A percentile compares a stretch with the other conserved stretches of the same genome.
phyloP scores from a whole-genome alignment of 2,113 vertebrate species.

The Machaerirhynchus nigripectus region DNA sequence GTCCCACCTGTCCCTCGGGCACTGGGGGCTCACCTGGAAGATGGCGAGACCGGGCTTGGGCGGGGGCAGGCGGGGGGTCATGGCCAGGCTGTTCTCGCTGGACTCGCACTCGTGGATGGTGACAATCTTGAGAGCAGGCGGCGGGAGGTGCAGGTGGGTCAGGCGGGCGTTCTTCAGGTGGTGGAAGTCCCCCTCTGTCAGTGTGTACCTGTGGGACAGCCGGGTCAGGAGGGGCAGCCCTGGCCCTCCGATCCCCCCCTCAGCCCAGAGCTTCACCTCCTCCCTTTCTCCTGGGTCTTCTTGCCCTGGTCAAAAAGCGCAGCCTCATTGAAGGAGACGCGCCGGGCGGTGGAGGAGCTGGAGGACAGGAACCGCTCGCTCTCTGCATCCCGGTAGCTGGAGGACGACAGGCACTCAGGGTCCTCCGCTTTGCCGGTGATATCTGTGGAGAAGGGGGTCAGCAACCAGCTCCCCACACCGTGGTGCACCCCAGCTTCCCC shows the following conservation, averaged over 20 bases:
- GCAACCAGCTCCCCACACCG: rapidly evolving
- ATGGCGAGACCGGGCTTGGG: constrained; percentile 90
- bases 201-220: constrained; percentile 82
- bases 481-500: rapidly evolving
- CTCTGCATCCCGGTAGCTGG: constrained; percentile 85
- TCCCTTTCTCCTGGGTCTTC: constrained; percentile 91
- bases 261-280: constrained; percentile 75
- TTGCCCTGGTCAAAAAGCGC: constrained; percentile 91
- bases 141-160: constrained; percentile 87
- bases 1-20: rapidly evolving
- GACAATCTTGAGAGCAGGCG: constrained; percentile 88
- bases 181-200: constrained; percentile 96
- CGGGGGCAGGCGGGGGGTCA: constrained; percentile 67
- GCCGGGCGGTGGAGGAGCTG: constrained; percentile 82
- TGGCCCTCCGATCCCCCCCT: rapidly evolving
- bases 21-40: constrained; percentile 82
- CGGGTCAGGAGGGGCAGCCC: background rate
- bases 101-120: constrained; percentile 96
- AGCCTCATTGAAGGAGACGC: constrained; percentile 97
- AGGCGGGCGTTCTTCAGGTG: constrained; percentile 96
- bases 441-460: constrained; percentile 68
- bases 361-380: constrained; percentile 89
- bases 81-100: constrained; percentile 84
- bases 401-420: constrained; percentile 83
- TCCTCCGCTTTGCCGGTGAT: constrained; percentile 89